Conservation (phyloP, 2,888 invertebrate genomes). For the Plebejus melissa region DNA sequence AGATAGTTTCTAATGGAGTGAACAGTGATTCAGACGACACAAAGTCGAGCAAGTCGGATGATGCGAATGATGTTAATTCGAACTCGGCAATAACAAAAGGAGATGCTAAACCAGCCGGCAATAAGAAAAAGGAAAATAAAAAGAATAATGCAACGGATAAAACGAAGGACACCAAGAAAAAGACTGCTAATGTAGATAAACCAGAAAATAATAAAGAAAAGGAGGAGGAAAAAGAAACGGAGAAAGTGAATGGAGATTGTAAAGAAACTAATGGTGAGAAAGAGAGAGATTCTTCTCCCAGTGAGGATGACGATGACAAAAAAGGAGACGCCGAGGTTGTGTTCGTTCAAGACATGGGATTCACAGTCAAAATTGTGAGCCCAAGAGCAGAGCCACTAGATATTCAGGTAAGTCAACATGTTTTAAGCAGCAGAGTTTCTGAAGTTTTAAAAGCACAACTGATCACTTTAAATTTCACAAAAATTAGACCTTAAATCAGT, state of each 20-base stretch:
- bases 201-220: constrained; percentile 51
- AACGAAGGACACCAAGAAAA: constrained; percentile 55
- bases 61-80: constrained; percentile 46
- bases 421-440: neutral
- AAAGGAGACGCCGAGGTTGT: constrained; percentile 88
- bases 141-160: constrained; percentile 55
- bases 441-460: no score
- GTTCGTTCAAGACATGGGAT: constrained; percentile 93
- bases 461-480: no score
- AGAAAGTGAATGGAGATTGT: constrained; percentile 56
- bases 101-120: constrained; percentile 51
- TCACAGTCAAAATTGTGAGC: constrained; percentile 95
- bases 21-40: constrained; percentile 64
- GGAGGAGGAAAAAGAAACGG: constrained; percentile 44
- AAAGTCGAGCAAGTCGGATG: constrained; percentile 65
- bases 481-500: no score
- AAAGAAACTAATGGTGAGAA: constrained; percentile 65
- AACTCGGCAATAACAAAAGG: constrained; percentile 49
- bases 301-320: constrained; percentile 77
- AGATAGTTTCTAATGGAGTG: constrained; percentile 73
- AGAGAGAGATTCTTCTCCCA: constrained; percentile 67
- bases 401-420: constrained; percentile 83
- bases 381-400: constrained; percentile 95
- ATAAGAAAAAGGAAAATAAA: constrained; percentile 63
- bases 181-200: constrained; percentile 47